phyloP scores from a whole-genome alignment of 2,888 invertebrate species.

The Metalampra italica region DNA sequence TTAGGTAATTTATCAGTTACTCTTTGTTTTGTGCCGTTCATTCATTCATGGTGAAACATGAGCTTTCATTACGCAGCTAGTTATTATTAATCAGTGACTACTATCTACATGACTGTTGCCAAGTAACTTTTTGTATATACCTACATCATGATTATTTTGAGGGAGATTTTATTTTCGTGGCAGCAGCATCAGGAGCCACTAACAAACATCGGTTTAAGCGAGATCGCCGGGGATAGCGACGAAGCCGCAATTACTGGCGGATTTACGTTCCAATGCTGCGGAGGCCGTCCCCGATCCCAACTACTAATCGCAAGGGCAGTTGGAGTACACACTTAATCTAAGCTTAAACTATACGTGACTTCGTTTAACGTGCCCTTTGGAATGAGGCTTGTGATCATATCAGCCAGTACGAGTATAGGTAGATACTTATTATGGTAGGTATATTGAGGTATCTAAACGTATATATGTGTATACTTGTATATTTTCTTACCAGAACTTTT shows the following conservation, averaged over 20 bases:
- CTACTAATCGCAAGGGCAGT: conserved; percentile 59
- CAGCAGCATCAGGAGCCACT: conserved; percentile 35
- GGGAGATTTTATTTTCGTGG: conserved; percentile 1
- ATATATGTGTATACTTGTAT: too few species aligned
- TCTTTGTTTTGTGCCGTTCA: conserved; percentile 45
- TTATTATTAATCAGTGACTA: conserved; percentile 1
- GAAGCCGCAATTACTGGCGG: conserved; percentile 70
- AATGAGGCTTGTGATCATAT: conserved; percentile 6
- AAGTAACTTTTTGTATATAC: not conserved
- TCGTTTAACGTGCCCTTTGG: conserved; percentile 24
- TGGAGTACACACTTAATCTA: conserved; percentile 52
- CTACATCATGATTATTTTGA: not conserved
- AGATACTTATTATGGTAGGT: too few species aligned
- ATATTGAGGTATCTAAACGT: too few species aligned
- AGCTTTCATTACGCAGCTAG: conserved; percentile 18
- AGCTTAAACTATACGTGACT: conserved; percentile 56
- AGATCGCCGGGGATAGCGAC: conserved; percentile 53
- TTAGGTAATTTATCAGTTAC: conserved; percentile 57
- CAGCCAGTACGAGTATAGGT: too few species aligned
- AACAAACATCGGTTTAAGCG: conserved; percentile 55
- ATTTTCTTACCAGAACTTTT: too few species aligned
- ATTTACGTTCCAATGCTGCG: conserved; percentile 50
- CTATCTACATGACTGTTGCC: not conserved
- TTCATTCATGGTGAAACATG: conserved; percentile 33
- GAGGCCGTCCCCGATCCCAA: conserved; percentile 38